Evolutionary conservation across 2,888 invertebrate species (phyloP), one percentile per base, ranked within the genome.

Genomic region (Cylindroiulus punctatus): DNA sequence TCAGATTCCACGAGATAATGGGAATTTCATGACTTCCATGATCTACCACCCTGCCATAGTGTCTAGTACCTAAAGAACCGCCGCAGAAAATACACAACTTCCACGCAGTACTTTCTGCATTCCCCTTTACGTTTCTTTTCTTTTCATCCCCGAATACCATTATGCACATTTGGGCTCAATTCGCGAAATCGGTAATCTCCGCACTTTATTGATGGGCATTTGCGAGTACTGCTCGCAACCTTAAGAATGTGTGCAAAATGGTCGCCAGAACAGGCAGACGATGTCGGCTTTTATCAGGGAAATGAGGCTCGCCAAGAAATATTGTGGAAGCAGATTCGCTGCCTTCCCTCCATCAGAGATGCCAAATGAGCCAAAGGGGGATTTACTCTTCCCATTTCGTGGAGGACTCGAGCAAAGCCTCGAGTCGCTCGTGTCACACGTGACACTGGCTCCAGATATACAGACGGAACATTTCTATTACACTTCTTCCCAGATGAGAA

Each of bases 181-280:
- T 65, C 57, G 57, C 57, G 57, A 65, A 65, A 65, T 65, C 57
- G 22, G 57, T 65, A 65, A 65, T 65, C 57, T 65, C 22, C 82
- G 19, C 40, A 82, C 36, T 82, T 82, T 82, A 82, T 82, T 82
- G 82, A 82, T 82, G 32, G 36, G 40, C 82, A 82, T 32, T 82
- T 32, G 36, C 82, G 57, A 65, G 57, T 65, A 22, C 22, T 26
- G 57, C 57, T 65, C 22, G 40, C n/a, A 82, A 36, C 82, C 40
- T 82, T 82, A 82, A 82, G n/a, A 82, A 82, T 82, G 36, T 82
- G 82, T 82, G 36, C 82, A 82, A 82, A 82, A 82, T 82, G 40
- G 82, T 82, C 19, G 82, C 36, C 36, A 82, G 82, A 82, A 82
- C 36, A 82, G 40, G 82, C 36, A 82, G 82, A 82, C n/a, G 36